Evolutionary conservation across 2,113 vertebrate genomes (phyloP), one percentile per base, ranked within the genome.

Genomic region (Chauna torquata): DNA sequence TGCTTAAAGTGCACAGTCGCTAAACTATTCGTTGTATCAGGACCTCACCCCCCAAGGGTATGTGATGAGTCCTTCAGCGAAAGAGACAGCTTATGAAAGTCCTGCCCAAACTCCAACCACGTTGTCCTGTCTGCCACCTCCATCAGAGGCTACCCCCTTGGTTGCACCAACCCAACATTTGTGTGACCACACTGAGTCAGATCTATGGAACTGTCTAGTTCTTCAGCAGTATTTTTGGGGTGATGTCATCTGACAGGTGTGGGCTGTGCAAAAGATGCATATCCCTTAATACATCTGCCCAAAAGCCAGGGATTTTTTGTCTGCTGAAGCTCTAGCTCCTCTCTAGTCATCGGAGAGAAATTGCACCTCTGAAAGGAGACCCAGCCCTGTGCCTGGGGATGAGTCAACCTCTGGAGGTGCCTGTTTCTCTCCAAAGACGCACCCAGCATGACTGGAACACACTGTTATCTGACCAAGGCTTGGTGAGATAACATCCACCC

Each of bases 121-220:
- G 7, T 15, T 2, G 1, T 54, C 2, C 1, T 27, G 6, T 42
- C 30, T 27, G 25, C 5, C 3, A 4, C 4, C 6, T 75, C 22
- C 49, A 24, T 52, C 54, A 87, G 54, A 81, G 28, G 10, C 16
- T 80, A 20, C 10, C 14, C 12, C 11, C 44, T 27, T n/a, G 6
- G 44, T 65, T 74, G 69, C 14, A 78, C 22, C 45, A 70, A 49
- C 22, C 12, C 70, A 85, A 22, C 6, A 45, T 18, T 50, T 1
- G 0, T 27, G 52, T 59, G 52, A 42, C 9, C 27, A 70, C 1
- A 0, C 6, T 77, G 78, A 61, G 17, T 58, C 65, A 49, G 17
- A 54, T 54, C 69, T 71, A n/a, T 62, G 69, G 70, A 61, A 86
- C 8, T 5, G 59, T 44, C 36, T 36, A 78, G 22, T 9, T 66